These are phyloP conservation scores for Umimayanthus chanpuru DNA, from an alignment of 92 coral and sea anemone species.

Conservation along the genomic window DNA sequence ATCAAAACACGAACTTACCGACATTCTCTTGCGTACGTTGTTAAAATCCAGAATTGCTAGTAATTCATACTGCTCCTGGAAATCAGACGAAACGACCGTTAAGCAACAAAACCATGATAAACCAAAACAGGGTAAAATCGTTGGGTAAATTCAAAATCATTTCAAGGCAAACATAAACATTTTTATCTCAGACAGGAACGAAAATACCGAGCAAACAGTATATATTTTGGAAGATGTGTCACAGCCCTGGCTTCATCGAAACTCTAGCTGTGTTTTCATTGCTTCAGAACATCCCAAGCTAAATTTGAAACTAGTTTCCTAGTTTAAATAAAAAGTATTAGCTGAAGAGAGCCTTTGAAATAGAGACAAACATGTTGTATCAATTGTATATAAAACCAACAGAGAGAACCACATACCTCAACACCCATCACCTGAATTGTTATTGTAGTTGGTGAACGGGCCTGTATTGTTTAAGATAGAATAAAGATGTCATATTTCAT, in stretches of 20 bases:
- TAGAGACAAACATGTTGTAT: neutral
- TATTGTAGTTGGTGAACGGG: conserved; percentile 88
- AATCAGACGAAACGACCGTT: neutral
- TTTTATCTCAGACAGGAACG: too few species aligned
- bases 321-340: neutral
- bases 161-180: too few species aligned
- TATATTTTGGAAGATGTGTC: too few species aligned
- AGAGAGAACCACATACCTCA: conserved; percentile 57
- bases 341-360: neutral
- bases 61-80: conserved; percentile 85
- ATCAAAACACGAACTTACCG: conserved; percentile 64
- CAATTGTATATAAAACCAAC: neutral
- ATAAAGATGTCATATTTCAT: neutral
- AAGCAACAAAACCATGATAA: neutral
- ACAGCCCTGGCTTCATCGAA: too few species aligned
- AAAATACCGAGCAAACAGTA: too few species aligned
- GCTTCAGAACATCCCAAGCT: too few species aligned
- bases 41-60: conserved; percentile 93
- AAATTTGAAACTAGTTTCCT: too few species aligned
- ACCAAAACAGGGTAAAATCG: neutral
- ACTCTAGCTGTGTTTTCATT: too few species aligned
- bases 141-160: too few species aligned
- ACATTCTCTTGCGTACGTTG: conserved; percentile 95
- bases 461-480: conserved; percentile 51
- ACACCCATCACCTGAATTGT: conserved; percentile 71